These are phyloP conservation scores for Patella vulgata DNA, from an alignment of 1,140 invertebrate genomes.

Conservation along the genomic window DNA sequence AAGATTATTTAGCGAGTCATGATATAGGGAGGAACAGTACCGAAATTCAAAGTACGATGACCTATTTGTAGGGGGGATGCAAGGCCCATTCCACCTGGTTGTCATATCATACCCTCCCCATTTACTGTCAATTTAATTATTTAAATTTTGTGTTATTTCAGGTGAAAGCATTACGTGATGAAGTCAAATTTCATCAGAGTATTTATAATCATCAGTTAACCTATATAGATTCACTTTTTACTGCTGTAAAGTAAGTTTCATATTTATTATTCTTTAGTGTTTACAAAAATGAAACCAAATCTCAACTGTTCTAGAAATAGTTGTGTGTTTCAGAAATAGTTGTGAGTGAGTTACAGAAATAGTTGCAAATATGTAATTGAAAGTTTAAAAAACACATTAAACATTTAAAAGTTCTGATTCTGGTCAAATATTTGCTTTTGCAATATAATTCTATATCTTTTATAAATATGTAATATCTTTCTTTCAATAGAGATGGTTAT, in stretches of 20 bases:
- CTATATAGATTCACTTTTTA: conserved; percentile 46
- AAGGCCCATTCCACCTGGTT: too few species aligned
- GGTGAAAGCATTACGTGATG: conserved; percentile 43
- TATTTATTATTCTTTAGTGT: background rate
- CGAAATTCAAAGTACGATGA: background rate
- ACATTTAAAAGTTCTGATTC: too few species aligned
- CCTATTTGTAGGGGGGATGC: too few species aligned
- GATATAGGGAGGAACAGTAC: background rate
- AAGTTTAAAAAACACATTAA: background rate
- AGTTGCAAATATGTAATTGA: background rate
- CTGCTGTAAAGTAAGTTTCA: conserved; percentile 13
- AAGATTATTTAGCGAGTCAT: background rate
- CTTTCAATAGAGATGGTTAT: conserved; percentile 44
- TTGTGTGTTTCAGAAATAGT: background rate
- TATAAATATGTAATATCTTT: too few species aligned
- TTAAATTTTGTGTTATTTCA: too few species aligned
- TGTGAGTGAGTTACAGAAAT: background rate
- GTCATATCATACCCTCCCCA: too few species aligned
- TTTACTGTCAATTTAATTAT: too few species aligned
- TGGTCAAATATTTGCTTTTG: background rate
- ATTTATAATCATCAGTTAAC: conserved; percentile 51
- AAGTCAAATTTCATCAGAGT: conserved; percentile 52
- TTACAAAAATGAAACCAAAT: background rate
- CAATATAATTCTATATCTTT: too few species aligned
- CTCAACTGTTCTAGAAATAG: background rate